Evolutionary conservation across 2,113 vertebrate species (phyloP).

Genomic region (Brachionichthys hirsutus): DNA sequence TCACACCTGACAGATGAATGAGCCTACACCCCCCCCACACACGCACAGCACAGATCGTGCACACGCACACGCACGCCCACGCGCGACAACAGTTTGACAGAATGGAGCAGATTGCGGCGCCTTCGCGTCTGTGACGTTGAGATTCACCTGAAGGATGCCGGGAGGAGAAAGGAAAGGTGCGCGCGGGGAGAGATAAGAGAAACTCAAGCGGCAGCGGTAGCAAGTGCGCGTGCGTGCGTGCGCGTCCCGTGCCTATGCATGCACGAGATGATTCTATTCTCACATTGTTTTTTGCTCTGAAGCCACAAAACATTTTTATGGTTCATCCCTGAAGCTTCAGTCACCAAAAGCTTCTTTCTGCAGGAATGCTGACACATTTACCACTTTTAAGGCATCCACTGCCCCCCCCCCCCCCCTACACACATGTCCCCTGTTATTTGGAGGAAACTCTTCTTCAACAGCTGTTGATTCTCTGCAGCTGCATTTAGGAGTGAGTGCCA

Average conservation of each 20-base stretch:
- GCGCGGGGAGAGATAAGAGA: constrained; percentile 10
- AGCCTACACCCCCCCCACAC: constrained; percentile 50
- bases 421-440: constrained; percentile 48
- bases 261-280: background rate
- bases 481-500: constrained; percentile 64
- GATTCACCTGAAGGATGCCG: constrained; percentile 66
- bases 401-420: background rate
- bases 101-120: constrained; percentile 62
- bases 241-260: constrained; percentile 1
- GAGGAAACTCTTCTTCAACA: constrained; percentile 55
- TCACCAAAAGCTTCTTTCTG: constrained; percentile 39
- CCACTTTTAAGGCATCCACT: constrained; percentile 47
- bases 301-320: no score
- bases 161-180: no score
- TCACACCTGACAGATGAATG: constrained; percentile 76
- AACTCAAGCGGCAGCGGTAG: constrained; percentile 38
- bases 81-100: constrained; percentile 39
- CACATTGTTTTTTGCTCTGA: no score
- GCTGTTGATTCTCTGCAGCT: constrained; percentile 67
- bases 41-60: constrained; percentile 51
- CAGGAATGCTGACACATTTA: constrained; percentile 63
- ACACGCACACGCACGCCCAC: constrained; percentile 3
- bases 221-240: background rate
- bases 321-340: constrained; percentile 29
- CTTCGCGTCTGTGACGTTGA: constrained; percentile 58